These are phyloP conservation scores for Notothenia rossii DNA, from an alignment of 2,113 vertebrate species.

Conservation along the genomic window DNA sequence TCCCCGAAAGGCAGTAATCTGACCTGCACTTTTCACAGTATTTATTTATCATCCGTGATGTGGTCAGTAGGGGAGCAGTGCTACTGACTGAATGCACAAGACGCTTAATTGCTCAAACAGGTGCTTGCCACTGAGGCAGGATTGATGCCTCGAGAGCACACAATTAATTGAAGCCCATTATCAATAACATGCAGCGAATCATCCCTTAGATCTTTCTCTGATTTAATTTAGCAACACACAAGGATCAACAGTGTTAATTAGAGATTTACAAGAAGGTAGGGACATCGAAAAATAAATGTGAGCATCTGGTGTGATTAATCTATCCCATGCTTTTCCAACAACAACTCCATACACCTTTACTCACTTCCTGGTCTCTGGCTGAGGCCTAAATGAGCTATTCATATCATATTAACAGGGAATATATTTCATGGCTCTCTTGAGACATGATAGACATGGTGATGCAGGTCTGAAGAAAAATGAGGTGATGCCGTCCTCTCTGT, in stretches of 20 bases:
- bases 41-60: slow-evolving; percentile 25
- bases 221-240: slow-evolving; percentile 77
- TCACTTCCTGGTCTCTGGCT: slow-evolving; percentile 33
- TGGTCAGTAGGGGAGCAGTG: slow-evolving; percentile 34
- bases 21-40: neutral
- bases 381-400: slow-evolving; percentile 61
- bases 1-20: neutral
- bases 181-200: slow-evolving; percentile 74
- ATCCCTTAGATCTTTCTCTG: slow-evolving; percentile 67
- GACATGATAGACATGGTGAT: slow-evolving; percentile 41
- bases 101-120: slow-evolving; percentile 75
- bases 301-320: slow-evolving; percentile 72
- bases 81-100: slow-evolving; percentile 48
- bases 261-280: slow-evolving; percentile 71
- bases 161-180: slow-evolving; percentile 78
- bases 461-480: slow-evolving; percentile 40
- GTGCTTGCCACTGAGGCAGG: slow-evolving; percentile 64
- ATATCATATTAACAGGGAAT: slow-evolving; percentile 64
- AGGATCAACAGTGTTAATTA: slow-evolving; percentile 80
- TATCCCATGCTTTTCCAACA: slow-evolving; percentile 48
- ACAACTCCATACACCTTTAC: slow-evolving; percentile 42
- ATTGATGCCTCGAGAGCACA: slow-evolving; percentile 71
- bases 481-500: slow-evolving; percentile 23
- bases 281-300: slow-evolving; percentile 72
- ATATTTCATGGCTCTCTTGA: slow-evolving; percentile 49